Conservation (phyloP, 2,113 vertebrate species). For the Mus musculus region DNA sequence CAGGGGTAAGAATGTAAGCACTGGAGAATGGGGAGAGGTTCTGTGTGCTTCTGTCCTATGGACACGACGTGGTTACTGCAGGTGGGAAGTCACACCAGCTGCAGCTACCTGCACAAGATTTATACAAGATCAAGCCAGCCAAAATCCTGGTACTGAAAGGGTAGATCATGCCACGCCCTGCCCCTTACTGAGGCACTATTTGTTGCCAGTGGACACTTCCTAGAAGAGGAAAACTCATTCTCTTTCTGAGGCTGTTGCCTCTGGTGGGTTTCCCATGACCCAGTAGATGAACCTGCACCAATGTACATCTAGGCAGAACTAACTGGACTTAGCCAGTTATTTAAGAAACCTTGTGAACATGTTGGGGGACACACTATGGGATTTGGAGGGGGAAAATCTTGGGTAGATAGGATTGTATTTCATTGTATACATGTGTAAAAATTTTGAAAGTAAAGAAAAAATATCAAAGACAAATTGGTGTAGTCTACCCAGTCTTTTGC, state of each 20-base stretch:
- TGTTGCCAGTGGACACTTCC: neutral
- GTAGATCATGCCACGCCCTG: neutral
- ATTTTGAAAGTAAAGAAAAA: neutral
- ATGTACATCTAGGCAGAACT: neutral
- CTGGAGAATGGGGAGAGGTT: neutral
- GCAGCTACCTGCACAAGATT: neutral
- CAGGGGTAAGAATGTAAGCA: neutral
- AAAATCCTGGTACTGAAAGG: neutral
- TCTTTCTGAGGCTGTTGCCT: neutral
- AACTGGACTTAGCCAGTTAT: neutral
- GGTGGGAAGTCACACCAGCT: neutral
- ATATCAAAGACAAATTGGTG: neutral
- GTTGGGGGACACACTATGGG: neutral
- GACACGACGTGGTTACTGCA: neutral
- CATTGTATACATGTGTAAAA: neutral
- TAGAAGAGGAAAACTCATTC: neutral
- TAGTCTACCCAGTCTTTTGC: neutral
- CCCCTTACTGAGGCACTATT: neutral
- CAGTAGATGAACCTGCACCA: too few relatives aligned
- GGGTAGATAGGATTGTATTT: neutral
- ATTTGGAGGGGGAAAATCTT: neutral
- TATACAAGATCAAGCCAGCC: neutral
- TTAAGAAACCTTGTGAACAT: neutral
- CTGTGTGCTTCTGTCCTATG: neutral
- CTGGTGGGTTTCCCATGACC: neutral